phyloP scores from a whole-genome alignment of 2,888 invertebrate genomes.

The Andrena bicolor region DNA sequence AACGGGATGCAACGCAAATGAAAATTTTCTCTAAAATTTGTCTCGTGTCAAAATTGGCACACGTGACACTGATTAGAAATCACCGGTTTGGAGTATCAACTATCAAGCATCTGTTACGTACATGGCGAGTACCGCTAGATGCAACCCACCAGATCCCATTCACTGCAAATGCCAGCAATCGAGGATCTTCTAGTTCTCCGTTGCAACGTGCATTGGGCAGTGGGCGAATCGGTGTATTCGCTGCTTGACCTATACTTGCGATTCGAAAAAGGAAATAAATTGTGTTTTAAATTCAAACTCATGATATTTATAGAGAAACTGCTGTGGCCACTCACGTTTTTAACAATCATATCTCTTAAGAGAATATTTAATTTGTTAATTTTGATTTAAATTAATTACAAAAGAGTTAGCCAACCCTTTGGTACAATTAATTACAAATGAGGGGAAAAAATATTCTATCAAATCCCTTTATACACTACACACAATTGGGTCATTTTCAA shows the following conservation, averaged over 20 bases:
- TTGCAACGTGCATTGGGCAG: constrained; percentile 22
- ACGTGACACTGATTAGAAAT: neutral
- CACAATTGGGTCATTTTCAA: too few relatives aligned
- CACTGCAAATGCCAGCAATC: constrained; percentile 20
- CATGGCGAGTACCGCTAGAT: constrained; percentile 50
- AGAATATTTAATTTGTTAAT: too few relatives aligned
- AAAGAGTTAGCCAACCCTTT: too few relatives aligned
- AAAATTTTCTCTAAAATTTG: too few relatives aligned
- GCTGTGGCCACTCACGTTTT: too few relatives aligned
- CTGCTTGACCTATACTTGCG: constrained; percentile 18
- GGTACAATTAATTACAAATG: too few relatives aligned
- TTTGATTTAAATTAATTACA: too few relatives aligned
- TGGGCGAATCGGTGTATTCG: constrained; percentile 51
- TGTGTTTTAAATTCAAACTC: neutral
- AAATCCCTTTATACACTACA: too few relatives aligned
- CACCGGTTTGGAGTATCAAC: neutral
- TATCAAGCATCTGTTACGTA: constrained; percentile 23
- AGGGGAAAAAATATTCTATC: too few relatives aligned
- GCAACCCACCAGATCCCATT: constrained; percentile 18
- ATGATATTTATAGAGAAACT: too few relatives aligned
- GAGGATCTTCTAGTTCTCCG: constrained; percentile 29
- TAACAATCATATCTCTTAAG: too few relatives aligned
- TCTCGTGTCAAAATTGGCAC: neutral
- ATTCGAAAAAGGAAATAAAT: neutral
- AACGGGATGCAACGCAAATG: too few relatives aligned